These are phyloP conservation scores for Microtus ochrogaster DNA, from an alignment of 2,113 vertebrate genomes.

Conservation along the genomic window DNA sequence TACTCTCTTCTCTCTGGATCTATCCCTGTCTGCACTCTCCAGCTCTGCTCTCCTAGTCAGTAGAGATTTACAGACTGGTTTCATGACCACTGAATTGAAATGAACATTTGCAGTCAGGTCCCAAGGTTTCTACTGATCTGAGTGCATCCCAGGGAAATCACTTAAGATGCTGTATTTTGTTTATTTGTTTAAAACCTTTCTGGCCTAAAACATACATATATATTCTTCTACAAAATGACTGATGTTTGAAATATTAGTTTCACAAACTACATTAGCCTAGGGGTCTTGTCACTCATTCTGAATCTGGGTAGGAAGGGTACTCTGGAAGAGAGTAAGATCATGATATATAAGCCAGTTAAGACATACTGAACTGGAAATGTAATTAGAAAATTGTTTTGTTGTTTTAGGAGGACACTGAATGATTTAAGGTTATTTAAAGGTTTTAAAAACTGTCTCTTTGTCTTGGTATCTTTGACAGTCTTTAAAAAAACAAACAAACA, in stretches of 20 bases:
- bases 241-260: conserved; percentile 69
- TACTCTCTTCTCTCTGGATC: neutral
- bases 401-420: conserved; percentile 52
- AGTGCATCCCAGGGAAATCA: conserved; percentile 60
- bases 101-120: conserved; percentile 51
- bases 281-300: conserved; percentile 18
- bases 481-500: too few relatives aligned
- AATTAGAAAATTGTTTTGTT: conserved; percentile 63
- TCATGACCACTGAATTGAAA: conserved; percentile 70
- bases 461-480: conserved; percentile 5
- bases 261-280: conserved; percentile 1
- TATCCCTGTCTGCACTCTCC: neutral
- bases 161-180: conserved; percentile 57
- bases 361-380: conserved; percentile 58
- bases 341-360: neutral
- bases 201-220: conserved; percentile 46
- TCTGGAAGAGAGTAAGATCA: conserved; percentile 21
- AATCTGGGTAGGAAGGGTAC: neutral
- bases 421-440: conserved; percentile 65
- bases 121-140: conserved; percentile 42
- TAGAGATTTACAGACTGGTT: conserved; percentile 29
- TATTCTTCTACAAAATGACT: conserved; percentile 41
- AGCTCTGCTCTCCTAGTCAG: neutral
- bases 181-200: conserved; percentile 72
- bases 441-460: conserved; percentile 55